A percentile compares a stretch with the other conserved stretches of the same genome.
Evolutionary conservation across 2,113 vertebrate genomes (phyloP).

Genomic region (Aptenodytes forsteri): DNA sequence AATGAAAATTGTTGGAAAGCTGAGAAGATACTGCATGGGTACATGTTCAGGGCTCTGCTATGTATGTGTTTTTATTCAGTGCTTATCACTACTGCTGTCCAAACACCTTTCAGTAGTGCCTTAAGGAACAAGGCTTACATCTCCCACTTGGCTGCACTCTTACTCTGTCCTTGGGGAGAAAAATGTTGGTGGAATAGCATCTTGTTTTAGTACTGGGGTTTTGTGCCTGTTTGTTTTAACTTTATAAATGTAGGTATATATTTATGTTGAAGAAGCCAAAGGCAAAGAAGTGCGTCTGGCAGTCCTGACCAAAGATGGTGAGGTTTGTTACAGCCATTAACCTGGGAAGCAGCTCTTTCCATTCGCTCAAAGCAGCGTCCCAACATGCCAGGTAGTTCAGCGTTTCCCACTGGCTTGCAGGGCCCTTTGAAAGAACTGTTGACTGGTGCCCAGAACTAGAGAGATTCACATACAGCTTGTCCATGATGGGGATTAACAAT

Average conservation of each 20-base stretch:
- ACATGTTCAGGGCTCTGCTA: not conserved
- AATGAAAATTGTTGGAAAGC: not conserved
- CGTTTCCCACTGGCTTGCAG: not conserved
- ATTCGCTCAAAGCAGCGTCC: not conserved
- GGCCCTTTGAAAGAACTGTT: not conserved
- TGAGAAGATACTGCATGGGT: not conserved
- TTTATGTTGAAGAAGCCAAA: conserved; percentile 29
- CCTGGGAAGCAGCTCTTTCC: not conserved
- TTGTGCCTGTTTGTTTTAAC: conserved; percentile 23
- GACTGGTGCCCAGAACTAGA: not conserved
- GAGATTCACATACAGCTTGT: not conserved
- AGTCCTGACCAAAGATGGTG: conserved; percentile 38
- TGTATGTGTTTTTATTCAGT: not conserved
- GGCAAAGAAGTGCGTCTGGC: not conserved
- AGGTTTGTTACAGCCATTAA: conserved; percentile 1
- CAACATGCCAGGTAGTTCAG: not conserved
- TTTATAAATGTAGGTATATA: conserved; percentile 3
- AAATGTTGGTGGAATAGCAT: not conserved
- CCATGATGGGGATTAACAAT: not conserved
- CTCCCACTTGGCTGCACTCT: not conserved
- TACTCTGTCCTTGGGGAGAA: not conserved
- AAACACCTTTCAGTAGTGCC: not conserved
- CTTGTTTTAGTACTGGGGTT: not conserved
- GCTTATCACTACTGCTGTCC: not conserved
- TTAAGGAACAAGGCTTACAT: not conserved